phyloP scores from a whole-genome alignment of 1,140 invertebrate species.

The Panonychus citri region DNA sequence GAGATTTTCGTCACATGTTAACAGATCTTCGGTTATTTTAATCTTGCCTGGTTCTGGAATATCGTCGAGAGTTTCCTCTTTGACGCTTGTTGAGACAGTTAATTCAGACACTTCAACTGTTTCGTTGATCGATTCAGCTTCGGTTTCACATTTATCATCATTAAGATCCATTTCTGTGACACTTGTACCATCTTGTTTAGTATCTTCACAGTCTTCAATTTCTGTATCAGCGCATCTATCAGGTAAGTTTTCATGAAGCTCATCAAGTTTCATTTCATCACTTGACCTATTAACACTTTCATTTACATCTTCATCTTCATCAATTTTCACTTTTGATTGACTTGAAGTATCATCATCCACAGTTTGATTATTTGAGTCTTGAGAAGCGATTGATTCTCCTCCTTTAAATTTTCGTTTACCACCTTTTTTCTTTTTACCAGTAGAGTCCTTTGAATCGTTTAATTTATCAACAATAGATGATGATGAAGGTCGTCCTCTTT shows the following conservation, averaged over 20 bases:
- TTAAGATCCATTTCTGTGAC: not conserved
- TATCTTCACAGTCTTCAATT: not conserved
- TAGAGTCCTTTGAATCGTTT: not conserved
- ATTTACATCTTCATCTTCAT: not conserved
- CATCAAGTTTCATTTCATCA: not conserved
- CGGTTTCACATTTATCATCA: not conserved
- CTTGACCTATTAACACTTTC: not conserved
- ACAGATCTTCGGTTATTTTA: not conserved
- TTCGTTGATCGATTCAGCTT: not conserved
- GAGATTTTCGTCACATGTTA: not conserved
- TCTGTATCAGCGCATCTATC: not conserved
- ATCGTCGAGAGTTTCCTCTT: too few species aligned
- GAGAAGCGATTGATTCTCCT: not conserved
- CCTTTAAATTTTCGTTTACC: not conserved
- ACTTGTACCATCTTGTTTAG: not conserved
- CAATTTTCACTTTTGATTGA: not conserved
- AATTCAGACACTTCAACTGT: not conserved
- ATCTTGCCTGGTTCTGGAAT: not conserved
- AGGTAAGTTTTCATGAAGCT: not conserved
- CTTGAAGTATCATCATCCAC: not conserved
- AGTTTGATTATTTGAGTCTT: not conserved
- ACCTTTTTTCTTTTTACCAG: not conserved
- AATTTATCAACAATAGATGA: not conserved
- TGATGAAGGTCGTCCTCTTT: conserved; percentile 5
- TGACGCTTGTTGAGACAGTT: not conserved